A percentile compares a stretch with the other conserved stretches of the same genome.
phyloP scores from a whole-genome alignment of 2,888 invertebrate species.

The Hedya salicella region DNA sequence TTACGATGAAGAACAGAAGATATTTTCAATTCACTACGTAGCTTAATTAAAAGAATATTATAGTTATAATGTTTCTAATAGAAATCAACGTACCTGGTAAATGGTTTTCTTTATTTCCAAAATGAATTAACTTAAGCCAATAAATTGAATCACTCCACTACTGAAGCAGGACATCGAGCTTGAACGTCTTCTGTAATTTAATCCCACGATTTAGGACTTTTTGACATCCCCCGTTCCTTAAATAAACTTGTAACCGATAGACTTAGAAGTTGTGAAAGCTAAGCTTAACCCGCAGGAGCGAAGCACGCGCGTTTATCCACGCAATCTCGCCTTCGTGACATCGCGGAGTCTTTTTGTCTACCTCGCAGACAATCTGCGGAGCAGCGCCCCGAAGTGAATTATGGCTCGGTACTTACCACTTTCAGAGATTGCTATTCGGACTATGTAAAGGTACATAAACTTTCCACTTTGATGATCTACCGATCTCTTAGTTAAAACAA shows the following conservation, averaged over 20 bases:
- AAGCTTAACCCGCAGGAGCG: constrained; percentile 60
- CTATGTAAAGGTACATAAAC: neutral
- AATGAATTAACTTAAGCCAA: neutral
- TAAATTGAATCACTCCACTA: neutral
- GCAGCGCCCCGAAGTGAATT: constrained; percentile 64
- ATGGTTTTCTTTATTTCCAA: neutral
- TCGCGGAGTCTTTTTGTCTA: constrained; percentile 63
- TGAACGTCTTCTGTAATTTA: neutral
- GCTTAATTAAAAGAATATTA: neutral
- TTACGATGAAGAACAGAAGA: neutral
- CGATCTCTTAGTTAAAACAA: neutral
- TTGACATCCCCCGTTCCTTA: constrained; percentile 14
- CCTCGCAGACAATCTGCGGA: constrained; percentile 67
- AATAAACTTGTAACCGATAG: constrained; percentile 33
- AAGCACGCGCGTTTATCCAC: constrained; percentile 67
- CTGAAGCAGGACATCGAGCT: neutral
- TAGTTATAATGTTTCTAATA: too few relatives aligned
- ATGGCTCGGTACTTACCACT: constrained; percentile 69
- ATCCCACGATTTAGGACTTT: neutral
- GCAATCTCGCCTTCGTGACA: constrained; percentile 67
- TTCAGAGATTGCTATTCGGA: constrained; percentile 35
- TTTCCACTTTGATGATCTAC: neutral
- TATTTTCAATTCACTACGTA: neutral
- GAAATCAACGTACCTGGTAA: neutral
- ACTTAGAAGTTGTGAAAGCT: constrained; percentile 48